A percentile compares a stretch with the other conserved stretches of the same genome.
Conservation (phyloP, 2,797 vertebrate genomes). For the Urophycis tenuis region DNA sequence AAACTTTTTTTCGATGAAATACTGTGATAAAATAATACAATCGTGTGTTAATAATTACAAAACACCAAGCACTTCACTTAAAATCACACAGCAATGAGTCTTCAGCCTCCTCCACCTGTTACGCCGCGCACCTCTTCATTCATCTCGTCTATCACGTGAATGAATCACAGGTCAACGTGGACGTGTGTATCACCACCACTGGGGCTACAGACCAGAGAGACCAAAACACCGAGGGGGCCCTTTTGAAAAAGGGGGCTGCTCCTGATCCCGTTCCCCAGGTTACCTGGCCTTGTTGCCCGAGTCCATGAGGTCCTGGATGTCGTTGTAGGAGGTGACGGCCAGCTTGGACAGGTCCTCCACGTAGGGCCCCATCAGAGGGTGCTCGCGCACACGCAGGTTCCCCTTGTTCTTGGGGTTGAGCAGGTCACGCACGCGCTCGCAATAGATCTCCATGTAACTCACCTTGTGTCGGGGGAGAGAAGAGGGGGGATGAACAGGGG, state of each 20-base stretch:
- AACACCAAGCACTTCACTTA: constrained; percentile 1
- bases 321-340: constrained; percentile 83
- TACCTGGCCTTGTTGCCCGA: constrained; percentile 89
- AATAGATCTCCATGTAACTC: constrained; percentile 92
- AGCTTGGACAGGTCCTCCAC: constrained; percentile 88
- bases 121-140: not conserved
- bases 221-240: not conserved
- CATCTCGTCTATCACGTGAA: not conserved
- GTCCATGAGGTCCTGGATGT: constrained; percentile 88
- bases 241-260: not conserved
- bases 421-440: constrained; percentile 82
- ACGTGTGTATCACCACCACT: no score
- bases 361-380: constrained; percentile 82
- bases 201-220: not conserved
- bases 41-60: not conserved
- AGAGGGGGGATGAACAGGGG: not conserved
- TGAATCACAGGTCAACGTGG: not conserved
- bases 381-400: constrained; percentile 82
- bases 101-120: not conserved
- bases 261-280: not conserved
- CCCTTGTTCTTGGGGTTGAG: constrained; percentile 89
- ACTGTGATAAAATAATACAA: not conserved
- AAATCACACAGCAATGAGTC: not conserved
- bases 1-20: not conserved
- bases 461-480: constrained; percentile 61